Evolutionary conservation across 2,797 vertebrate genomes (phyloP), one percentile per base, ranked within the genome.

Genomic region (Crenuchus spilurus): DNA sequence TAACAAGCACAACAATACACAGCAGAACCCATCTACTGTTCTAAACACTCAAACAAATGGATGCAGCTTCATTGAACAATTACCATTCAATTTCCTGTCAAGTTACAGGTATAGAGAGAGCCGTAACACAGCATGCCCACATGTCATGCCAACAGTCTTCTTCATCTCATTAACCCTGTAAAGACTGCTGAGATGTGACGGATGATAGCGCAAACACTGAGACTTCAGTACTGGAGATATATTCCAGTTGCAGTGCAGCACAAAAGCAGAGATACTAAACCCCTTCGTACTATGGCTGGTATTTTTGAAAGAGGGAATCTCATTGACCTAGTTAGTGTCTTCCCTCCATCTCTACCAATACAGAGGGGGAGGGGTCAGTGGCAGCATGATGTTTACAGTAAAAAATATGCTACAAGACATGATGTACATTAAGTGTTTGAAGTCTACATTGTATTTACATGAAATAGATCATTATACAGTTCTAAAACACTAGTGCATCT

Each of bases 311-410:
- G 77, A 75, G 72, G 42, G 90, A 89, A 91, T 92, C 84, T 90
- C 88, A 87, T 90, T 93, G 91, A 93, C 92, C 92, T 83, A 93
- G 84, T 91, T 93, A 87, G 77, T 78, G 76, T 88, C 83, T 84
- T 68, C 78, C 83, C 78, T 84, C 77, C 54, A 30, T 65, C 76
- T 86, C 80, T 79, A 67, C 82, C 84, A 84, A 83, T 84, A 65
- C 69, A 72, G 80, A 75, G 80, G 41, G 71, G 79, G 26, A 74
- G 52, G 58, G n/a, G 66, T 58, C 77, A 83, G 83, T 71, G 75
- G 74, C 16, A 10, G 30, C 28, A 18, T 33, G 81, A 80, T 69
- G 67, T 20, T 60, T 35, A 18, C 18, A 35, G 20, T 37, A 22
- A 82, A 22, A 82, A 83, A 85, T 88, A 72, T 88, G 80, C 87